phyloP scores from a whole-genome alignment of 2,888 invertebrate genomes.

The Lacanobia wlatinum region DNA sequence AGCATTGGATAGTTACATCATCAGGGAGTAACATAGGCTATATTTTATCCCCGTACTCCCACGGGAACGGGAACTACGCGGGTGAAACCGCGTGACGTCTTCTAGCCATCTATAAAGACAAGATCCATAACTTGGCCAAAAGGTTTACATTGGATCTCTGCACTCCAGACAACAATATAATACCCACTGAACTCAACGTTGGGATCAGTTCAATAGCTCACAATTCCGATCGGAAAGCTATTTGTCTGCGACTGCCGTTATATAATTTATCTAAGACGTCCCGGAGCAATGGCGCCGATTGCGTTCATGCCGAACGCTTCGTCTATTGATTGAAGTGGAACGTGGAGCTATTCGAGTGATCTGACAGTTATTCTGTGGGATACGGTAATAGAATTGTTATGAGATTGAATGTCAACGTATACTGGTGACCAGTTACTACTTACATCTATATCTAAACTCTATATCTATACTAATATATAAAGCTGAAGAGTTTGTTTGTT shows the following conservation, averaged over 20 bases:
- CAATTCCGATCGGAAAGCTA: constrained; percentile 50
- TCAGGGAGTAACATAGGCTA: too few relatives aligned
- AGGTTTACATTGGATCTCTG: background rate
- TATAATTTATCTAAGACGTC: constrained; percentile 56
- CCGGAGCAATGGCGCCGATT: constrained; percentile 27
- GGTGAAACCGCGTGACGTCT: too few relatives aligned
- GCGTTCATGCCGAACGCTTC: constrained; percentile 26
- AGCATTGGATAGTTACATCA: too few relatives aligned
- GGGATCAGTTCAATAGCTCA: constrained; percentile 42
- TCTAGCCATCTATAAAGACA: too few relatives aligned
- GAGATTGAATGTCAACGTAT: constrained; percentile 7
- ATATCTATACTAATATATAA: too few relatives aligned
- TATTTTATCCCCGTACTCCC: too few relatives aligned
- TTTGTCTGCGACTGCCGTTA: constrained; percentile 56
- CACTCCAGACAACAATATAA: background rate
- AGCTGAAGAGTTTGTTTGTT: too few relatives aligned
- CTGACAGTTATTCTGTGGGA: background rate
- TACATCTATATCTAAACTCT: too few relatives aligned
- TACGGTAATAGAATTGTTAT: background rate
- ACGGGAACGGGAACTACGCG: too few relatives aligned
- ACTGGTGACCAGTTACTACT: background rate
- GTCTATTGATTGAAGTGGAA: constrained; percentile 32
- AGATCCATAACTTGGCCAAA: too few relatives aligned
- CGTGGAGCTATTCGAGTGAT: constrained; percentile 12
- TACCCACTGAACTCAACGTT: constrained; percentile 28